Conservation (phyloP, 2,888 invertebrate species). For the Strigamia transsilvanica region DNA sequence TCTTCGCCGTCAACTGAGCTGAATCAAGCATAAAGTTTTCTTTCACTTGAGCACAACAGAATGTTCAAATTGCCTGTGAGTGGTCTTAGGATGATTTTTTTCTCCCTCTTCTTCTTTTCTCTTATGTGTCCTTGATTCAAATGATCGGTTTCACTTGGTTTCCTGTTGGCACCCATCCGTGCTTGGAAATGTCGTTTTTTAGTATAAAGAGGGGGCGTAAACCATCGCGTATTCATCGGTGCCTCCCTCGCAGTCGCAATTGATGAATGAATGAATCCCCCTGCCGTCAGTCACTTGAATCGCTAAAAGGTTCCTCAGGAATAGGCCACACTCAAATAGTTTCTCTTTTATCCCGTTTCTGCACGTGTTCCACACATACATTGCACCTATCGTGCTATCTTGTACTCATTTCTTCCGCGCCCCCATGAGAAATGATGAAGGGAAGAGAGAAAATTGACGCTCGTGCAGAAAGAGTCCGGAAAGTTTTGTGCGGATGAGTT, state of each 20-base stretch:
- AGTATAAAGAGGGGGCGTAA: neutral
- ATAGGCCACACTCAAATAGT: constrained; percentile 9
- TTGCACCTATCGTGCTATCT: neutral
- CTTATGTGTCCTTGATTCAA: neutral
- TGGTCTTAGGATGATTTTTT: neutral
- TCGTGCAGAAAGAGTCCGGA: neutral
- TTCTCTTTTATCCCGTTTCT: neutral
- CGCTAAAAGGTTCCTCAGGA: neutral
- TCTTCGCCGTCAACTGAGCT: neutral
- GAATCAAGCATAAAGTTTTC: neutral
- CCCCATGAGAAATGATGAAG: constrained; percentile 9
- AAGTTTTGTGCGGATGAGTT: neutral
- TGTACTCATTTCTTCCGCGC: neutral
- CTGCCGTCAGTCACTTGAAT: constrained; percentile 10
- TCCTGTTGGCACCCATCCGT: constrained; percentile 14
- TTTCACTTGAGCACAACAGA: neutral
- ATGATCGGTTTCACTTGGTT: constrained; percentile 14
- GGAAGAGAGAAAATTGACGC: neutral
- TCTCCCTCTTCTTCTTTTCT: neutral
- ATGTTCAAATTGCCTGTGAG: neutral
- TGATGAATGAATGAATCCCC: neutral
- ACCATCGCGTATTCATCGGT: neutral
- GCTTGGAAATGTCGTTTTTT: constrained; percentile 20
- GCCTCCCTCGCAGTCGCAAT: neutral
- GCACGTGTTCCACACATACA: neutral